These are phyloP conservation scores for Pogonomyrmex barbatus DNA, from an alignment of 1,140 invertebrate species.

Conservation along the genomic window DNA sequence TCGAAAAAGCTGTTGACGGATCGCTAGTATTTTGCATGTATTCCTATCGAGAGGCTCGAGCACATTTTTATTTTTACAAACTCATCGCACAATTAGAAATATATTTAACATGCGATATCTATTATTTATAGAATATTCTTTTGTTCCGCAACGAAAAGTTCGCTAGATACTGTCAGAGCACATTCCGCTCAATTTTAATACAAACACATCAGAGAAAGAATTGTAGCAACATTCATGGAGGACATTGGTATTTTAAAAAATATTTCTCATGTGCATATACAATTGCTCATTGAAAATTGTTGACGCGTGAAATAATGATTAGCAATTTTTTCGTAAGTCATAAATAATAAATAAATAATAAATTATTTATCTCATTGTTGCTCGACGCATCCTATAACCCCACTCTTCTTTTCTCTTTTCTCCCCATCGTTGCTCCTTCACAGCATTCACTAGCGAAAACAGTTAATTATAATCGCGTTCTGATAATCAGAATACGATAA, in stretches of 20 bases:
- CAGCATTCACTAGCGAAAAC: conserved; percentile 5
- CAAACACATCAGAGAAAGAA: background rate
- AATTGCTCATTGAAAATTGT: background rate
- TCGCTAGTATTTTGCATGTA: background rate
- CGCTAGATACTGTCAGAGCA: background rate
- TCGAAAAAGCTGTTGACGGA: conserved; percentile 50
- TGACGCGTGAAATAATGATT: background rate
- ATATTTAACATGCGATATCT: background rate
- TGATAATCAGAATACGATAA: conserved; percentile 29
- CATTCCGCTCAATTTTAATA: background rate
- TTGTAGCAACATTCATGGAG: background rate
- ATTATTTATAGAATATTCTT: background rate
- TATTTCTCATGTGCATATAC: background rate
- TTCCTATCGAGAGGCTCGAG: background rate
- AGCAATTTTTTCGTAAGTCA: background rate
- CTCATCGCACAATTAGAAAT: conserved; percentile 37
- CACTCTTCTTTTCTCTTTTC: background rate
- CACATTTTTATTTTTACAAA: conserved; percentile 42
- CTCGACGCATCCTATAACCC: background rate
- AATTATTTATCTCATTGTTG: background rate
- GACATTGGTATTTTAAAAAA: background rate
- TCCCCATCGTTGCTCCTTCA: background rate
- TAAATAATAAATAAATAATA: background rate
- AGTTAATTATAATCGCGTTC: conserved; percentile 18
- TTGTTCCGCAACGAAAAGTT: background rate